Conservation (phyloP, 2,888 invertebrate genomes). For the Drosophila niveifrons region DNA sequence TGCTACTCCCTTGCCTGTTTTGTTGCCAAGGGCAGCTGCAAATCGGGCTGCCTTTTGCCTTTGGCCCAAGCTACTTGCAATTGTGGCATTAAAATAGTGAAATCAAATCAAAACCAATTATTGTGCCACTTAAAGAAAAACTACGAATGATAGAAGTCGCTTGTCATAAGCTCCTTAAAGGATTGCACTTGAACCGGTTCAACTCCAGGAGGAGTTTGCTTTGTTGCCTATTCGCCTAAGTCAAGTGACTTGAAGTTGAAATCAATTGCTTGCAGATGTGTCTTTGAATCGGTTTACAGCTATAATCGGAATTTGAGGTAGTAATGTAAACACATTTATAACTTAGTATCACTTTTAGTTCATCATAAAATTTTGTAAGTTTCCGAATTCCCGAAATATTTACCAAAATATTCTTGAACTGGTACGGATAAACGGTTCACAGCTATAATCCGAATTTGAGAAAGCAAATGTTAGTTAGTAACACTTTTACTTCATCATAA, state of each 20-base stretch:
- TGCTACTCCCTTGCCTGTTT: background rate
- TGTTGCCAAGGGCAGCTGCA: slow-evolving; percentile 25
- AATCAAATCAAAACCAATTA: background rate
- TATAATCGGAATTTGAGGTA: no score
- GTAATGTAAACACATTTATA: no score
- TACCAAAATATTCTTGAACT: no score
- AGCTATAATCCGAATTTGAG: no score
- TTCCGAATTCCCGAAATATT: no score
- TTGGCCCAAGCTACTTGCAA: slow-evolving; percentile 13
- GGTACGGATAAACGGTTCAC: no score
- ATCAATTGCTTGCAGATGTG: no score
- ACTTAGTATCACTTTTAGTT: no score
- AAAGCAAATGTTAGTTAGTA: no score
- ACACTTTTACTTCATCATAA: no score
- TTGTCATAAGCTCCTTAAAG: background rate
- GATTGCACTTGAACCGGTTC: background rate
- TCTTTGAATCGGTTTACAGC: no score
- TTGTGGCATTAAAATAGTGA: background rate
- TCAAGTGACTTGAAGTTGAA: background rate
- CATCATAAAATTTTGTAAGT: no score
- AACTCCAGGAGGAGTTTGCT: background rate
- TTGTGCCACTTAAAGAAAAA: background rate
- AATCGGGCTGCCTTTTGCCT: background rate
- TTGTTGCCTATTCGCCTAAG: background rate
- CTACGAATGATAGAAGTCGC: background rate